Evolutionary conservation across 2,888 invertebrate genomes (phyloP).

Genomic region (Leucania comma): DNA sequence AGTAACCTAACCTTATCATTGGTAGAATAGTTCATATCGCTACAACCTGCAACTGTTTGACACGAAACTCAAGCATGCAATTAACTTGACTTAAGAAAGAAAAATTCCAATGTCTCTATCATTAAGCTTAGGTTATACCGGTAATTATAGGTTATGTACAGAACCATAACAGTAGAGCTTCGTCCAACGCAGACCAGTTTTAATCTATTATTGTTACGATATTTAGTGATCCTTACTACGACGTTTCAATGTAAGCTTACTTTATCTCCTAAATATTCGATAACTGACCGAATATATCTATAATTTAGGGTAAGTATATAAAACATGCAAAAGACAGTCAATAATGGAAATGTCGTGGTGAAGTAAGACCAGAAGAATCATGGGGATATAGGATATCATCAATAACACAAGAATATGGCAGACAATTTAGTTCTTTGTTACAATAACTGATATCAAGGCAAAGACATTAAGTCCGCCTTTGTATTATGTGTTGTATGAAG

Average conservation of each 20-base stretch:
- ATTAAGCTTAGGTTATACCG: conserved; percentile 37
- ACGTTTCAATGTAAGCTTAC: conserved; percentile 10
- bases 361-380: not conserved
- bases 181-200: conserved; percentile 62
- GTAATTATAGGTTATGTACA: conserved; percentile 50
- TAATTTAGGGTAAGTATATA: not conserved
- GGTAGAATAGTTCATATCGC: not conserved
- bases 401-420: not conserved
- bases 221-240: conserved; percentile 28
- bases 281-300: not conserved
- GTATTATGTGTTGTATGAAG: too few species aligned
- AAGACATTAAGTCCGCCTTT: too few species aligned
- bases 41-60: conserved; percentile 12
- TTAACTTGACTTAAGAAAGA: conserved; percentile 16
- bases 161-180: conserved; percentile 50
- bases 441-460: not conserved
- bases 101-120: conserved; percentile 55
- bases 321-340: not conserved
- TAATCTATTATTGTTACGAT: conserved; percentile 68
- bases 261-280: not conserved
- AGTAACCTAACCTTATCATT: not conserved
- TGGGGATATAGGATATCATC: fast-evolving
- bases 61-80: conserved; percentile 5
- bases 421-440: not conserved
- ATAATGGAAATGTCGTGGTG: not conserved